These are phyloP conservation scores for Barbus barbus DNA, from an alignment of 2,113 vertebrate species.

Conservation along the genomic window DNA sequence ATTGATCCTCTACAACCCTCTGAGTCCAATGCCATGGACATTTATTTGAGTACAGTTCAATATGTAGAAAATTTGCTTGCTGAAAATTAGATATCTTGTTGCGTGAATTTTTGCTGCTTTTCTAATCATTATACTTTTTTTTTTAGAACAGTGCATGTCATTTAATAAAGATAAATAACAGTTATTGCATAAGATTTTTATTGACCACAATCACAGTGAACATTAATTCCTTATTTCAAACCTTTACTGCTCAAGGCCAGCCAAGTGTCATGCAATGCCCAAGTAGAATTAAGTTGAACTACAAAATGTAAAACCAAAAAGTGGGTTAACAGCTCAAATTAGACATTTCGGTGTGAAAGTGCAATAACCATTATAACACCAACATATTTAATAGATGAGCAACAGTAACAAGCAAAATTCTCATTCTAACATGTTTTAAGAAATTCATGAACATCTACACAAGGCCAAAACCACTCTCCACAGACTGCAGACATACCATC, in stretches of 20 bases:
- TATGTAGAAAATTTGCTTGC: conserved; percentile 4
- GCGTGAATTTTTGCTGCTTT: background rate
- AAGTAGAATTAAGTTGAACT: no score
- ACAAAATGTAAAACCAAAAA: background rate
- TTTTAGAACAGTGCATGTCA: background rate
- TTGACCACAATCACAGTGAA: no score
- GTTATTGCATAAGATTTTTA: no score
- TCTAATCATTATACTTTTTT: background rate
- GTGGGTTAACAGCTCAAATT: background rate
- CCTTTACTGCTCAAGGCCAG: no score
- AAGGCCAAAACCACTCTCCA: background rate
- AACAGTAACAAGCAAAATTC: background rate
- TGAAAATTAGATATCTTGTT: background rate
- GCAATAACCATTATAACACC: background rate
- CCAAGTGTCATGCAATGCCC: no score
- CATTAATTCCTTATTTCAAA: no score
- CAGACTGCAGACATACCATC: conserved; percentile 5
- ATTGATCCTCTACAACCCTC: conserved; percentile 31
- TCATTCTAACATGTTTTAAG: background rate
- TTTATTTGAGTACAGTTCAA: conserved; percentile 25
- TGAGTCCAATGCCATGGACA: conserved; percentile 13
- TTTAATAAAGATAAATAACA: background rate
- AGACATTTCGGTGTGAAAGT: background rate
- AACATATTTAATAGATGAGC: background rate
- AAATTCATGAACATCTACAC: background rate